Evolutionary conservation across 2,888 invertebrate genomes (phyloP).

Genomic region (Agrochola macilenta): DNA sequence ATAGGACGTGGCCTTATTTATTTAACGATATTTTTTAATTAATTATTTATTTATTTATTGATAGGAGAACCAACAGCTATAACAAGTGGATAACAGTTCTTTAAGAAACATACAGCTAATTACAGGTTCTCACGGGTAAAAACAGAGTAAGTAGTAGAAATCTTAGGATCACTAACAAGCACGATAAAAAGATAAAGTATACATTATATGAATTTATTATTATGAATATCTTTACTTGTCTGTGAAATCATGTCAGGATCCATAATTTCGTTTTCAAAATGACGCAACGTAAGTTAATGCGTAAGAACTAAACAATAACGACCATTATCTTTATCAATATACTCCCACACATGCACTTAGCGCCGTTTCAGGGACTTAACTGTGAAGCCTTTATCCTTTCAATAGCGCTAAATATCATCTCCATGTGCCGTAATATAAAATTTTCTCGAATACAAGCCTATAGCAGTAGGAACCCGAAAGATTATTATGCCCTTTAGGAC

Average conservation of each 20-base stretch:
- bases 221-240: too few relatives aligned
- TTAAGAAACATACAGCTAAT: too few relatives aligned
- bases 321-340: constrained; percentile 38
- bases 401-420: constrained; percentile 68
- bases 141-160: too few relatives aligned
- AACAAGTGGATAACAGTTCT: too few relatives aligned
- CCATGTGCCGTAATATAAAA: constrained; percentile 70
- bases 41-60: too few relatives aligned
- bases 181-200: too few relatives aligned
- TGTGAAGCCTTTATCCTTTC: constrained; percentile 49
- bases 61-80: too few relatives aligned
- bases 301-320: constrained; percentile 22
- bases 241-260: background rate
- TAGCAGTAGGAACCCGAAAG: constrained; percentile 65
- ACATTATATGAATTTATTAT: too few relatives aligned
- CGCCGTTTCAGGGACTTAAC: constrained; percentile 38
- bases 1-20: background rate
- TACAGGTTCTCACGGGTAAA: too few relatives aligned
- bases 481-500: constrained; percentile 69
- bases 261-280: constrained; percentile 4
- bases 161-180: too few relatives aligned
- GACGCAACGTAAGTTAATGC: background rate
- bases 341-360: constrained; percentile 31
- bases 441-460: constrained; percentile 71
- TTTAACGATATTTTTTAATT: too few relatives aligned